phyloP scores from a whole-genome alignment of 2,797 vertebrate species.

The Decapterus maruadsi region DNA sequence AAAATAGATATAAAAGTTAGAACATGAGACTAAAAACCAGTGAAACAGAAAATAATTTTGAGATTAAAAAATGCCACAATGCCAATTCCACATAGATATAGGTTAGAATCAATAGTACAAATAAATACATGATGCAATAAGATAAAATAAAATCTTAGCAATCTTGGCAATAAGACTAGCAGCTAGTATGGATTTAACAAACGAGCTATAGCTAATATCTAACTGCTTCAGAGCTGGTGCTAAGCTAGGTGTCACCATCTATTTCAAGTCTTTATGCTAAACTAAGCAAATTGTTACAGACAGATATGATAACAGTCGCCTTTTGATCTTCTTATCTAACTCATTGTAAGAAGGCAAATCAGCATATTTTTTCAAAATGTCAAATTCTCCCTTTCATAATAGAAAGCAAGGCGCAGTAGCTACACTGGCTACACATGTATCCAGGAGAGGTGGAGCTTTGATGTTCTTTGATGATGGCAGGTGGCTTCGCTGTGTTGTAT shows the following conservation, averaged over 20 bases:
- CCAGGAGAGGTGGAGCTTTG: constrained; percentile 42
- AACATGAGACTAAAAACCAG: no score
- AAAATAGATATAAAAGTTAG: no score
- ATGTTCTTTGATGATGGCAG: constrained; percentile 64
- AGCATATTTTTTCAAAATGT: constrained; percentile 3
- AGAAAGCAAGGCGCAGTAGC: neutral
- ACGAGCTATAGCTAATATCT: neutral
- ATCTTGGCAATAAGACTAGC: constrained; percentile 1
- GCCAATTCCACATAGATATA: no score
- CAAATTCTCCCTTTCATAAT: neutral
- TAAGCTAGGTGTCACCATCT: neutral
- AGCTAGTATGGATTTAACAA: neutral
- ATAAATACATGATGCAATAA: no score
- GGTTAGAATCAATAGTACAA: no score
- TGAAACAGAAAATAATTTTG: no score
- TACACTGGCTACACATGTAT: constrained; percentile 20
- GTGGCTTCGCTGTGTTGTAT: constrained; percentile 49
- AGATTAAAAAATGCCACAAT: no score
- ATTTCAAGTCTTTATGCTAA: constrained; percentile 1
- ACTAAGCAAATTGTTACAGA: neutral
- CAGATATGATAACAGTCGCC: neutral
- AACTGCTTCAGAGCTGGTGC: neutral
- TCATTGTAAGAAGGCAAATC: neutral
- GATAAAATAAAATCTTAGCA: no score
- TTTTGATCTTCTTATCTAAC: neutral